Conservation (phyloP, 2,113 vertebrate species). For the Rhinopomastus cyanomelas region DNA sequence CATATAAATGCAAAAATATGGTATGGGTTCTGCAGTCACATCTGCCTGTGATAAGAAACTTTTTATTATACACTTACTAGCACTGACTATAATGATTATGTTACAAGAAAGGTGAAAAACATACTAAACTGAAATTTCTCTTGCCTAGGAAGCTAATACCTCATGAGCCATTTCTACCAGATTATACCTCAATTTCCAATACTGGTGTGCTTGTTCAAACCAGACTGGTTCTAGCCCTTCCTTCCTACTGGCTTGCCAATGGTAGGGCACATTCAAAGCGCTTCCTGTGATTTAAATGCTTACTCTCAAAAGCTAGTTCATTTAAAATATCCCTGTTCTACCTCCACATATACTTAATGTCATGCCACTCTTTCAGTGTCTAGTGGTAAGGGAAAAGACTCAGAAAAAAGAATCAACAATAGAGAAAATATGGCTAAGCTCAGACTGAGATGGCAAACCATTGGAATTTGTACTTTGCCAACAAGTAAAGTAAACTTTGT, state of each 20-base stretch:
- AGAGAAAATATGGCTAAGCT: not conserved
- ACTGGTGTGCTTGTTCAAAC: not conserved
- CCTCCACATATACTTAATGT: not conserved
- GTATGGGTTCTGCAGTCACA: not conserved
- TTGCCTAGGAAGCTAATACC: not conserved
- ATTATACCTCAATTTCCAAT: not conserved
- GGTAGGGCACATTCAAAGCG: not conserved
- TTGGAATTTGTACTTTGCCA: not conserved
- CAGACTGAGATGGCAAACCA: not conserved
- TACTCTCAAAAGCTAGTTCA: not conserved
- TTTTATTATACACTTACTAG: not conserved
- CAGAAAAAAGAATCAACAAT: not conserved
- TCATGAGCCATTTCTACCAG: not conserved
- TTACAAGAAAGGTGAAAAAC: not conserved
- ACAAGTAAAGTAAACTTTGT: not conserved
- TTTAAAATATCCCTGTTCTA: not conserved
- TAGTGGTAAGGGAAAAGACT: not conserved
- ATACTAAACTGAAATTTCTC: not conserved
- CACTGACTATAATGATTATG: not conserved
- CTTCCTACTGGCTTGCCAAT: not conserved
- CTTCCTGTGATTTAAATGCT: not conserved
- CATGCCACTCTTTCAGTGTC: not conserved
- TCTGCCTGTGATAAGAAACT: not conserved
- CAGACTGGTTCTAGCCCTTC: rapidly evolving
- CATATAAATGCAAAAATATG: not conserved